Evolutionary conservation across 2,888 invertebrate genomes (phyloP), one percentile per base, ranked within the genome.

Genomic region (Aphelenchoides bicaudatus): DNA sequence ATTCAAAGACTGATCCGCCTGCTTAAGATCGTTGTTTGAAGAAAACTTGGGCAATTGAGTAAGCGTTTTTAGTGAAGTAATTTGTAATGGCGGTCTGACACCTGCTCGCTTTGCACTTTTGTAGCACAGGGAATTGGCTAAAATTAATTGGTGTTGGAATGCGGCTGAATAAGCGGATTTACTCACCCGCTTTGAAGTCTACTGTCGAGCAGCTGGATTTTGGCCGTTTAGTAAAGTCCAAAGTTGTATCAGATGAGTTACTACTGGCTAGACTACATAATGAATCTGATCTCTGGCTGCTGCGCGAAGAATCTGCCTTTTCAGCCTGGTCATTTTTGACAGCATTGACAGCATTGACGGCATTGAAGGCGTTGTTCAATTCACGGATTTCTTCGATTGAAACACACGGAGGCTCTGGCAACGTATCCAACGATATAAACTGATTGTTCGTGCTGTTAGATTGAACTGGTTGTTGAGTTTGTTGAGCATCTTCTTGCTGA

Each of bases 341-440:
- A n/a, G 34, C 10, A 34, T 10, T 10, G n/a, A n/a, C 34, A 34
- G 34, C 34, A n/a, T 10, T 10, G 21, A 25, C 25, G 10, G 16
- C 21, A n/a, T 43, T 43, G 43, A 43, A 43, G 10, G 43, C 43
- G 21, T 8, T 10, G 25, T 43, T 43, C 43, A 43, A 21, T n/a
- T 43, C 43, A 19, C 25, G 10, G 23, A 43, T 43, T n/a, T 43
- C 43, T 8, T 6, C 23, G 6, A 43, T 25, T 10, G 43, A 43
- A n/a, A 43, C 25, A 10, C 25, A 21, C 23, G 43, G 23, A 10
- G 43, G 43, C 16, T 43, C 43, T 19, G 43, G 43, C 10, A 43
- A 21, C 10, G 25, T 6, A n/a, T 43, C 43, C n/a, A n/a, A n/a
- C n/a, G n/a, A n/a, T n/a, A n/a, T n/a, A n/a, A n/a, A n/a, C n/a